Conservation (phyloP, 2,113 vertebrate genomes). For the Cyrtonyx montezumae region DNA sequence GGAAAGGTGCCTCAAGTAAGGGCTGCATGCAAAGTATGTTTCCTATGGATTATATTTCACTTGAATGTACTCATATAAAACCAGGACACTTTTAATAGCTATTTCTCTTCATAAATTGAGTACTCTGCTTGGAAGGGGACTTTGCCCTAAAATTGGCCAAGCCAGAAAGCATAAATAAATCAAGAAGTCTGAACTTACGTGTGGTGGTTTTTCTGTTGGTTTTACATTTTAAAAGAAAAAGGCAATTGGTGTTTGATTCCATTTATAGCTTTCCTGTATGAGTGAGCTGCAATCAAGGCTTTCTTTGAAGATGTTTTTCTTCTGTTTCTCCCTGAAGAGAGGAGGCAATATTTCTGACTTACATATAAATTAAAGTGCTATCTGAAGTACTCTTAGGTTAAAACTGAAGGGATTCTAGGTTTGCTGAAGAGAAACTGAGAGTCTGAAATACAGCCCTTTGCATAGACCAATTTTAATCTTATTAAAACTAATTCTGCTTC, state of each 20-base stretch:
- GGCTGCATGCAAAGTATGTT: not conserved
- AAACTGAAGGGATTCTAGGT: not conserved
- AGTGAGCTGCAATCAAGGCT: not conserved
- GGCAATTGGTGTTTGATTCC: not conserved
- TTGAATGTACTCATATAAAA: not conserved
- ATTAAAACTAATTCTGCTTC: not conserved
- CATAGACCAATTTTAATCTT: not conserved
- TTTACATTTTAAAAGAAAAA: not conserved
- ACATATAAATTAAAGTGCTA: not conserved
- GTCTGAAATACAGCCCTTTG: not conserved
- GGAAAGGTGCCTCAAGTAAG: not conserved
- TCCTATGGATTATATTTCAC: not conserved
- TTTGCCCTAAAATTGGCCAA: not conserved
- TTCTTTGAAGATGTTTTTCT: constrained; percentile 1
- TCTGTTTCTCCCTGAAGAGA: not conserved
- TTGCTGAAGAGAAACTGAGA: not conserved
- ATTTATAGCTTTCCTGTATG: not conserved
- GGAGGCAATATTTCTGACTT: not conserved
- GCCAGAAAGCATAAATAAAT: not conserved
- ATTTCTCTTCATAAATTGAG: not conserved
- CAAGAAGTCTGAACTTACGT: not conserved
- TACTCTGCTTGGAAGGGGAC: not conserved
- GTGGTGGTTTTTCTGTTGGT: not conserved
- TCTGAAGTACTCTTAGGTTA: too few relatives aligned
- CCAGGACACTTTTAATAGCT: not conserved